A percentile compares a stretch with the other conserved stretches of the same genome.
Evolutionary conservation across 2,888 invertebrate genomes (phyloP).

Genomic region (Dasysyrphus tricinctus): DNA sequence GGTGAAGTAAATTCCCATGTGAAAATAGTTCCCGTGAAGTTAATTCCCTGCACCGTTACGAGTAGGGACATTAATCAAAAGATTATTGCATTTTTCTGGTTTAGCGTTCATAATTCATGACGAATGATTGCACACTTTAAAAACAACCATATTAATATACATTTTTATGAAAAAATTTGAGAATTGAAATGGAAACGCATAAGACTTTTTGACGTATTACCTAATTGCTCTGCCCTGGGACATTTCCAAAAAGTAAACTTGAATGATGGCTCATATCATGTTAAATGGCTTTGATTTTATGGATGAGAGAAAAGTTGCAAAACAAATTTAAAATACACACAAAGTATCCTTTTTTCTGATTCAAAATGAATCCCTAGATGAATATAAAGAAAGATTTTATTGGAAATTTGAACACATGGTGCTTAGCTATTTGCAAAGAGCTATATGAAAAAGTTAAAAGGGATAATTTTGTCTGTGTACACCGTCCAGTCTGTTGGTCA

Average conservation of each 20-base stretch:
- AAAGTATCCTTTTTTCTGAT: not conserved
- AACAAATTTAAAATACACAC: not conserved
- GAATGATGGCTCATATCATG: not conserved
- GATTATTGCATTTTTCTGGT: no score
- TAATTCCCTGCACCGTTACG: no score
- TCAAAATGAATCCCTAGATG: slow-evolving; percentile 3
- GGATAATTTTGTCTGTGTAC: not conserved
- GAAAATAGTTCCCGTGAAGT: no score
- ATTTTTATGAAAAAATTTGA: no score
- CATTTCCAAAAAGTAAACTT: not conserved
- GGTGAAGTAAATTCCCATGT: no score
- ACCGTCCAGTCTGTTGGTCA: not conserved
- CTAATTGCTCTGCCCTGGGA: no score
- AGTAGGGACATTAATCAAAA: no score
- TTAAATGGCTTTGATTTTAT: slow-evolving; percentile 1
- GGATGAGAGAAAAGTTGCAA: not conserved
- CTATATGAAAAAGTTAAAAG: not conserved
- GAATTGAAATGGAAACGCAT: no score
- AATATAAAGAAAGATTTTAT: slow-evolving; percentile 13
- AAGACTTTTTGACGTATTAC: no score
- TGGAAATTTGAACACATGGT: not conserved
- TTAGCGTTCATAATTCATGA: no score
- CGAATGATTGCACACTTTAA: no score
- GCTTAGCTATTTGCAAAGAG: not conserved
- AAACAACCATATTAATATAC: no score